Evolutionary conservation across 2,113 vertebrate genomes (phyloP).

Genomic region (Mormyrus iriodes): DNA sequence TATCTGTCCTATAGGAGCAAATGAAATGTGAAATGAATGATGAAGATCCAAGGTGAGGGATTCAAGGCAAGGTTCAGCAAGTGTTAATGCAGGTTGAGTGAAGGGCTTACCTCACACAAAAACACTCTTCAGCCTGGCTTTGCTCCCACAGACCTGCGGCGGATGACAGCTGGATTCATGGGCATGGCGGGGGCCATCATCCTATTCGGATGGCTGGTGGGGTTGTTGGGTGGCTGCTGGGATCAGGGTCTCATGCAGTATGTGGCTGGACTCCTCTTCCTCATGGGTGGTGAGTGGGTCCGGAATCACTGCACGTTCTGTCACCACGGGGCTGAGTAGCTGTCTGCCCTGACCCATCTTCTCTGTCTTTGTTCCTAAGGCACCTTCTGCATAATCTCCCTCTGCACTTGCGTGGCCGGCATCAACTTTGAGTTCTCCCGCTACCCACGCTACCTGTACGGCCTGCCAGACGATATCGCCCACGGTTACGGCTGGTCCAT

Average conservation of each 20-base stretch:
- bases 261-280: constrained; percentile 77
- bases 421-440: constrained; percentile 98
- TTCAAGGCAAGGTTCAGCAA: neutral
- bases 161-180: constrained; percentile 98
- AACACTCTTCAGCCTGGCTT: neutral
- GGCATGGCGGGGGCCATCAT: constrained; percentile 98
- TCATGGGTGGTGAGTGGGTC: constrained; percentile 89
- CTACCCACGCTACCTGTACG: constrained; percentile 85
- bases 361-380: constrained; percentile 56
- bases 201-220: constrained; percentile 92
- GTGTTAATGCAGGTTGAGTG: neutral
- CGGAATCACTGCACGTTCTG: neutral
- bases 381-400: constrained; percentile 97
- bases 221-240: constrained; percentile 94
- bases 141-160: constrained; percentile 73
- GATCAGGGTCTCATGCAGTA: constrained; percentile 78
- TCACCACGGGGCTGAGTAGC: neutral
- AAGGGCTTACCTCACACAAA: neutral
- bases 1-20: neutral
- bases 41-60: neutral
- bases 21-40: neutral
- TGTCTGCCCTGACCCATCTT: neutral
- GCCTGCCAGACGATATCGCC: constrained; percentile 90
- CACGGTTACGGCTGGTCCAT: constrained; percentile 98
- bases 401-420: constrained; percentile 93